Evolutionary conservation across 2,888 invertebrate species (phyloP), one percentile per base, ranked within the genome.

Genomic region (Oligia strigilis): DNA sequence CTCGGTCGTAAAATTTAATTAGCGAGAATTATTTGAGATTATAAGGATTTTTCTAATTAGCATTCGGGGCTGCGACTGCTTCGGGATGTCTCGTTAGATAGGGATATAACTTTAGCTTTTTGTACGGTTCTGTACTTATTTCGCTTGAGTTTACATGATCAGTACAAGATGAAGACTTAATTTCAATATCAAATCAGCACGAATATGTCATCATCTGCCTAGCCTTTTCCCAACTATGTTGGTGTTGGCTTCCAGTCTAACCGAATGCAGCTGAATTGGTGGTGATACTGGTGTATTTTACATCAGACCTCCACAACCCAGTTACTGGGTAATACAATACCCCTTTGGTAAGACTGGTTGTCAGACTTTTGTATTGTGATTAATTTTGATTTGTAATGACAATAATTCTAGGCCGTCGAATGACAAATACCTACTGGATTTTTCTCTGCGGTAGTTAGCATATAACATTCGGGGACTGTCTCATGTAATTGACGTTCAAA

Each of bases 21-120:
- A 94, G 92, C 90, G 92, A 93, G 94, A 94, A 95, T 96, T 94
- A 95, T 94, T 94, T 90, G 83, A 90, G 94, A 94, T 95, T 94
- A 94, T 90, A 87, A 88, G 91, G 93, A 93, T 94, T 96, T 96
- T 96, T 95, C 89, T 95, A 95, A 96, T 95, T 96, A 94, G 93
- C 88, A 87, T 87, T 84, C 77, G 71, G 46, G 43, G 75, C 64
- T 77, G 74, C 69, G 73, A 81, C 71, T 78, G 71, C 64, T 81
- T 67, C 46, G 77, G 72, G 66, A 77, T 78, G 78, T 76, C 80
- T 85, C 69, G 73, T 76, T 81, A 67, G 58, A 79, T 82, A 62
- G 17, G 52, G 46, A 46, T 69, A 58, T 49, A 36, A 70, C 72
- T 76, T 81, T 52, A 66, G 55, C 13, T 75, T 65, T 73, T 71